Base-by-base conservation (phyloP, 2,888 invertebrate genomes). In the Carpatolechia fugitivella region DNA sequence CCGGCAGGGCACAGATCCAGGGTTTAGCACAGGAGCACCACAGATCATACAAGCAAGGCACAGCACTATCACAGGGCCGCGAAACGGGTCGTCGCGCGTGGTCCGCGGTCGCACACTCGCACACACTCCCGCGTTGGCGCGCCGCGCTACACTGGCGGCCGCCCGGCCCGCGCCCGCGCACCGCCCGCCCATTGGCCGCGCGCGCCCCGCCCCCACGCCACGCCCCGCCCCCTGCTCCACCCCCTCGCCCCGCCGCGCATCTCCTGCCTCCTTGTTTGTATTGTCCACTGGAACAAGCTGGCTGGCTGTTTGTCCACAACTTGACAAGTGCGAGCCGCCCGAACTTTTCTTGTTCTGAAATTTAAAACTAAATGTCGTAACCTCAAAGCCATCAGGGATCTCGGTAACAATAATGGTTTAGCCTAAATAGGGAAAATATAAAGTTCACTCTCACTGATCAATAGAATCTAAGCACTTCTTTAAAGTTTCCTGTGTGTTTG, bases 131-230 rank as follows among this genome's bases (percentile, higher is more conserved):
- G 57, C 56, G 55, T 59, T 75, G 74, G 72, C 79, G 76, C 71
- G 76, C 72, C 69, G 75, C 77, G 74, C 76, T 71, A 57, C 65
- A 80, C 81, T 78, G n/a, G n/a, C n/a, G 78, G 54, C 65, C 55
- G 59, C 41, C 56, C 44, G 31, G 40, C 40, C 16, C 10, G 20
- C 41, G 41, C 16, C 41, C 8, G 20, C 41, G 18, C 20, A 5
- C 41, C 18, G 18, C 41, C 1, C 36, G 13, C n/a, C 36, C 6
- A 36, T 36, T 36, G 36, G 36, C 46, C 30, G 11, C 20, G 18
- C 18, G 7, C 14, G 16, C 41, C 63, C 58, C 66, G 57, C 56
- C 56, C 60, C 76, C 74, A 72, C 78, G n/a, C 72, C 69, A 75
- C 77, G 74, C 76, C 71, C 57, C 65, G 79, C 80, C 77, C 78